Percentiles rank a stretch among this genome's conserved stretches.
Evolutionary conservation across 2,888 invertebrate species (phyloP).

Genomic region (Lamellibrachia satsuma): DNA sequence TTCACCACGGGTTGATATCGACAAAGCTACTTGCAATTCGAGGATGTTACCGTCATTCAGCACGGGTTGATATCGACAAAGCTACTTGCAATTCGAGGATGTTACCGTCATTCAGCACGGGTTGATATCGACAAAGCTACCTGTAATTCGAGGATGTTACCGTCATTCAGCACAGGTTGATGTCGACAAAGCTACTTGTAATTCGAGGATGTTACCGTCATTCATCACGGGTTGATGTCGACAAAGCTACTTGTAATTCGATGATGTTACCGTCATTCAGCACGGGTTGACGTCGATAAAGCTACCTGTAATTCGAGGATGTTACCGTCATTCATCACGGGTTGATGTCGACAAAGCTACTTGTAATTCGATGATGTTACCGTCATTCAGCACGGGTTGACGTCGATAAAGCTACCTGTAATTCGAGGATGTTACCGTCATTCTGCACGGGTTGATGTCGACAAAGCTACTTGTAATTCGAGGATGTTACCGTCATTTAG

Average conservation of each 20-base stretch:
- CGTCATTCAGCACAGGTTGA: background rate
- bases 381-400: background rate
- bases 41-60: background rate
- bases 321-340: background rate
- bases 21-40: too few species aligned
- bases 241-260: too few species aligned
- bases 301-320: background rate
- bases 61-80: background rate
- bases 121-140: background rate
- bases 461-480: too few species aligned
- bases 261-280: background rate
- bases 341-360: background rate
- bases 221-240: background rate
- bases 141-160: background rate
- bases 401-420: too few species aligned
- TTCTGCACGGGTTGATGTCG: background rate
- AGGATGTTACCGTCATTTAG: background rate
- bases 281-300: background rate
- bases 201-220: background rate
- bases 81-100: background rate
- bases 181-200: too few species aligned
- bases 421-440: background rate
- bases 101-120: background rate
- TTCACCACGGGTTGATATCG: background rate
- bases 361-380: background rate